phyloP scores from a whole-genome alignment of 2,113 vertebrate species.

The Rattus norvegicus region DNA sequence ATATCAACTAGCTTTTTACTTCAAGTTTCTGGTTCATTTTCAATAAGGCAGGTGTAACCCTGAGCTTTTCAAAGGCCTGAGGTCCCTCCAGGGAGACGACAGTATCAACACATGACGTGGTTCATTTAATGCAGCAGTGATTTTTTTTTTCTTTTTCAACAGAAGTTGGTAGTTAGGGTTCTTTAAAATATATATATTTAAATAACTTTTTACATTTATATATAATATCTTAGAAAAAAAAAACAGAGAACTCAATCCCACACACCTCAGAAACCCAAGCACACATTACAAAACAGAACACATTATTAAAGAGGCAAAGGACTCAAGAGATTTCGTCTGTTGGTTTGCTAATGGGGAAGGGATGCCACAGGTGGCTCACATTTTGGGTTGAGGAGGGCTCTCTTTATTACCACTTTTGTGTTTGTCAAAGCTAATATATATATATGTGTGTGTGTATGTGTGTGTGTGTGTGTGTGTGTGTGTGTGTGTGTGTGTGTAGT shows the following conservation, averaged over 20 bases:
- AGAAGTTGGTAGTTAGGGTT: slow-evolving; percentile 82
- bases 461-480: background rate
- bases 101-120: slow-evolving; percentile 83
- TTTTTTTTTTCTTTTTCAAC: slow-evolving; percentile 77
- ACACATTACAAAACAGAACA: slow-evolving; percentile 81
- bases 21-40: slow-evolving; percentile 89
- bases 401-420: slow-evolving; percentile 88
- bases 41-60: slow-evolving; percentile 89
- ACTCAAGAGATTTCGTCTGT: slow-evolving; percentile 76
- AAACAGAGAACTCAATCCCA: slow-evolving; percentile 84
- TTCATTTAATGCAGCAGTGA: slow-evolving; percentile 82
- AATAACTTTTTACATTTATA: slow-evolving; percentile 86
- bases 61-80: slow-evolving; percentile 87
- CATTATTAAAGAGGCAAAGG: slow-evolving; percentile 81
- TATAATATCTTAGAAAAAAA: slow-evolving; percentile 77
- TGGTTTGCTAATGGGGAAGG: slow-evolving; percentile 67
- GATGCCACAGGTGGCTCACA: slow-evolving; percentile 79
- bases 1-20: slow-evolving; percentile 79
- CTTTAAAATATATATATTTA: slow-evolving; percentile 88
- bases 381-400: slow-evolving; percentile 82
- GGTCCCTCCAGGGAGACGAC: slow-evolving; percentile 83
- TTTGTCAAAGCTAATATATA: slow-evolving; percentile 86
- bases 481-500: background rate
- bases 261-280: slow-evolving; percentile 76
- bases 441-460: background rate